Conservation (phyloP, 2,113 vertebrate species). For the Poecilia latipinna region DNA sequence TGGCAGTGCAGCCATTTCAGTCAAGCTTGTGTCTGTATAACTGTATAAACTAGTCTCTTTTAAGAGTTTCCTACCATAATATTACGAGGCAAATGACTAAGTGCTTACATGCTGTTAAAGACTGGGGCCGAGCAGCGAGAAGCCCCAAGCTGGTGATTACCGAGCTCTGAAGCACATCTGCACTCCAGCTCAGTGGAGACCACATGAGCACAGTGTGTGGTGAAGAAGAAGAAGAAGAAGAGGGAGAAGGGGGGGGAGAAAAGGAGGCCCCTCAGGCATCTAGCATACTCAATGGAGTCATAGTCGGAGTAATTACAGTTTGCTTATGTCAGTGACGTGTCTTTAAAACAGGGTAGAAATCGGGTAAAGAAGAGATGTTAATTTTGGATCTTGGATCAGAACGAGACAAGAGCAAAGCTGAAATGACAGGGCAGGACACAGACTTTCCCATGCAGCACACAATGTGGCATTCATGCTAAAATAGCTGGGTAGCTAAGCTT, state of each 20-base stretch:
- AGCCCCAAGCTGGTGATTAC: constrained; percentile 81
- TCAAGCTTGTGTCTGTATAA: constrained; percentile 38
- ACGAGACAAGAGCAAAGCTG: constrained; percentile 31
- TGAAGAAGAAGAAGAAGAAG: background rate
- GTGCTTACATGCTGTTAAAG: constrained; percentile 82
- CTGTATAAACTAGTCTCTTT: constrained; percentile 77
- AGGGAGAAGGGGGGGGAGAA: background rate
- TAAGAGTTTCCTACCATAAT: constrained; percentile 72
- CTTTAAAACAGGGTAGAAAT: constrained; percentile 59
- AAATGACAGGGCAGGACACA: constrained; percentile 48
- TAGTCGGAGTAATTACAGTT: constrained; percentile 67
- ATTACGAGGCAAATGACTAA: constrained; percentile 82
- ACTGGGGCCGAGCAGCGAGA: constrained; percentile 71
- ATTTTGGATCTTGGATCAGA: constrained; percentile 60
- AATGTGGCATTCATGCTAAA: background rate
- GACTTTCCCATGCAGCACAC: constrained; percentile 4
- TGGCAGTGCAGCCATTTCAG: constrained; percentile 42
- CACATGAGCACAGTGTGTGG: constrained; percentile 64
- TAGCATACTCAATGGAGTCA: constrained; percentile 57
- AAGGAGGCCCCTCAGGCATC: constrained; percentile 52
- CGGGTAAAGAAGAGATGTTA: constrained; percentile 48
- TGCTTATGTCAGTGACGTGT: constrained; percentile 64
- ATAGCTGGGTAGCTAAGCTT: background rate
- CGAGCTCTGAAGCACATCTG: constrained; percentile 78
- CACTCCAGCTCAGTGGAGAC: constrained; percentile 63